phyloP scores from a whole-genome alignment of 92 coral and sea anemone species.

The Siderastrea siderea region DNA sequence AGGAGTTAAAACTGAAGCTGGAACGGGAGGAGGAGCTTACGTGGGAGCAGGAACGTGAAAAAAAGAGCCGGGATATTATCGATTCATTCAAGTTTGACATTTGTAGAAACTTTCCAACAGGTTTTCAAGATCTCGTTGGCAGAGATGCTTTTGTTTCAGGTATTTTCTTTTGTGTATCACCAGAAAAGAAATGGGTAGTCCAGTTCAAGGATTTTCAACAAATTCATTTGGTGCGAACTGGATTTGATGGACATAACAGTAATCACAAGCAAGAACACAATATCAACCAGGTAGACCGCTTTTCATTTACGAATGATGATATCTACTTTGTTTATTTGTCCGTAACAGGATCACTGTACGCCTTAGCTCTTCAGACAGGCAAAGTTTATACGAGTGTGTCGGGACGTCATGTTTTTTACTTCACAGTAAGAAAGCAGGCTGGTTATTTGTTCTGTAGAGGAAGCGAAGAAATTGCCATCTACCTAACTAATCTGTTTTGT shows the following conservation, averaged over 20 bases:
- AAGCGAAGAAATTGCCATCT: not conserved
- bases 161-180: not conserved
- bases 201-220: too few species aligned
- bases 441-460: conserved; percentile 6
- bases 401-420: not conserved
- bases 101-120: not conserved
- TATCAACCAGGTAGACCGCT: not conserved
- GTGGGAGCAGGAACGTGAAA: too few species aligned
- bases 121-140: not conserved
- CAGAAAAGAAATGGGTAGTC: not conserved
- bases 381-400: not conserved
- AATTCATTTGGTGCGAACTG: too few species aligned
- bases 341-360: not conserved
- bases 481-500: not conserved
- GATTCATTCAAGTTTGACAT: too few species aligned
- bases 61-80: too few species aligned
- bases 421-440: not conserved
- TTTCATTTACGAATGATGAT: conserved; percentile 11
- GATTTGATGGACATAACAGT: too few species aligned
- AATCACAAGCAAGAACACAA: not conserved
- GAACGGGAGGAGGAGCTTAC: not conserved
- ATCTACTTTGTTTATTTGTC: not conserved
- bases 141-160: too few species aligned
- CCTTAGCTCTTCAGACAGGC: conserved; percentile 13
- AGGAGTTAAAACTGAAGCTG: not conserved